Percentiles rank a stretch among this genome's conserved stretches.
Conservation (phyloP, 2,113 vertebrate species). For the Phylloscopus trochiloides region DNA sequence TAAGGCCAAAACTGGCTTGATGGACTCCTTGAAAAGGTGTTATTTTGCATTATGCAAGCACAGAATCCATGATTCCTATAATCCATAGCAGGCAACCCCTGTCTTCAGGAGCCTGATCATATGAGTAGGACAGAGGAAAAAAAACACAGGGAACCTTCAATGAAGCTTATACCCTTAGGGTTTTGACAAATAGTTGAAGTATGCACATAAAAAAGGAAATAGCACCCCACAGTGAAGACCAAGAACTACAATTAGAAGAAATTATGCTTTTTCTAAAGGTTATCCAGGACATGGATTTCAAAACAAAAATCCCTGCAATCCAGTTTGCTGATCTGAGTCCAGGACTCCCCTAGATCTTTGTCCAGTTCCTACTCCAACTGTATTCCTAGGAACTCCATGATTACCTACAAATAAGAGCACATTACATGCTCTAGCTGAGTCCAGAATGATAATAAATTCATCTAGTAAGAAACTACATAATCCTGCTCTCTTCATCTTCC, state of each 20-base stretch:
- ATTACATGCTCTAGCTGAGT: not conserved
- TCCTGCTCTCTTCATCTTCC: not conserved
- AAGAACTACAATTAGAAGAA: not conserved
- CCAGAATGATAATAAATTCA: conserved; percentile 14
- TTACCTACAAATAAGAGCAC: not conserved
- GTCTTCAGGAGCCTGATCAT: not conserved
- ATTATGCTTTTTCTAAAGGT: not conserved
- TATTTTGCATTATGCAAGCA: not conserved
- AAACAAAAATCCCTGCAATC: not conserved
- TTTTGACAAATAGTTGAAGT: not conserved
- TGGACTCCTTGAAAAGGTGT: not conserved
- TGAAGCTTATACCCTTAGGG: not conserved
- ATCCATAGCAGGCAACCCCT: not conserved
- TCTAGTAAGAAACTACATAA: not conserved
- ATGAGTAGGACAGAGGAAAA: not conserved
- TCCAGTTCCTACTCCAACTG: not conserved
- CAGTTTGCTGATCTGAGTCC: not conserved
- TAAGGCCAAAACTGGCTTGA: not conserved
- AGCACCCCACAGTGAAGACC: not conserved
- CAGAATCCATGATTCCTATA: not conserved
- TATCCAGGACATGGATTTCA: not conserved
- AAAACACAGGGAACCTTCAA: not conserved
- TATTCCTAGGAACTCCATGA: not conserved
- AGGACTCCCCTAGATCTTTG: not conserved
- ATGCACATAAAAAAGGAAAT: not conserved